Conservation (phyloP, 2,888 invertebrate genomes). For the Stenoptilia bipunctidactyla region DNA sequence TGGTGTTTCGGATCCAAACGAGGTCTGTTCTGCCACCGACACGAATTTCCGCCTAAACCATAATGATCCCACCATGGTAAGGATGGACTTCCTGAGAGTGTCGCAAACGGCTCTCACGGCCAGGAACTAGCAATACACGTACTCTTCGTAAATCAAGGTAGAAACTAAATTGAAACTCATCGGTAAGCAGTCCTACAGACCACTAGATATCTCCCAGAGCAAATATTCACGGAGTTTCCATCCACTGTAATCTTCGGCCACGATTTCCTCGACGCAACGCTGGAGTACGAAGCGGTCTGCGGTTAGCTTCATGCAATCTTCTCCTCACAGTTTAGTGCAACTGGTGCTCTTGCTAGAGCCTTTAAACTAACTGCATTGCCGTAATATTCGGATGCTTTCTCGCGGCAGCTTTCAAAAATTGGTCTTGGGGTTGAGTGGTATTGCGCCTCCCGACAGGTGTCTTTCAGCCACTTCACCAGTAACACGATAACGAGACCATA, state of each 20-base stretch:
- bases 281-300: no score
- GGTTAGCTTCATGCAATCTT: neutral
- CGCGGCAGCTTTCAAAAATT: no score
- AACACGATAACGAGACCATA: no score
- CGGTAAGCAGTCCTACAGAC: constrained; percentile 7
- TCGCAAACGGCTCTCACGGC: constrained; percentile 5
- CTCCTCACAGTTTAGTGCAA: no score
- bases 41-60: constrained; percentile 12
- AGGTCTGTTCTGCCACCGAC: constrained; percentile 10
- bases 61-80: constrained; percentile 8
- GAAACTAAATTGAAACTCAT: constrained; percentile 10
- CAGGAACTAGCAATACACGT: constrained; percentile 9
- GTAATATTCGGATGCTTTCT: no score
- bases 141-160: constrained; percentile 7
- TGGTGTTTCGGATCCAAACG: constrained; percentile 10
- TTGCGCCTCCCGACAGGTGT: no score
- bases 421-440: no score
- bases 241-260: constrained; percentile 1
- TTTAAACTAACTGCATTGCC: no score
- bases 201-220: constrained; percentile 6
- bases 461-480: no score
- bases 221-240: neutral
- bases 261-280: constrained; percentile 1
- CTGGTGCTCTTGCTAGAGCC: no score
- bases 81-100: constrained; percentile 5